phyloP scores from a whole-genome alignment of 2,113 vertebrate species.

The Sporophila hypoxantha region DNA sequence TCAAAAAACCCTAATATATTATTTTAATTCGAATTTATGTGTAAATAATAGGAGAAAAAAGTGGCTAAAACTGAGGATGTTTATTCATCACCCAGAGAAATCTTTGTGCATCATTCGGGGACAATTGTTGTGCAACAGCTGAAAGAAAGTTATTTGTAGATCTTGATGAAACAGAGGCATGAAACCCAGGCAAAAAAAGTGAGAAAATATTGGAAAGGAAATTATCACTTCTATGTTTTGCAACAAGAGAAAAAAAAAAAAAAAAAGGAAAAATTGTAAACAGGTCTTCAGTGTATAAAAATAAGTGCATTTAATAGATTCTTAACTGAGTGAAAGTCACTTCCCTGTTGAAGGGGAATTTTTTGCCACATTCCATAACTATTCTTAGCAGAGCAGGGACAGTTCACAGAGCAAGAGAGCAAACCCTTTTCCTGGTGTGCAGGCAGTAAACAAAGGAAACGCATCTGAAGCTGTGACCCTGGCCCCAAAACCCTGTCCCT shows the following conservation, averaged over 20 bases:
- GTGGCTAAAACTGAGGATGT: neutral
- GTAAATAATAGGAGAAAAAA: neutral
- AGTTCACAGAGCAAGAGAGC: neutral
- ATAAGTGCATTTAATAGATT: neutral
- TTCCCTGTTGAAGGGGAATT: neutral
- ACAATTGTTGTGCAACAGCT: neutral
- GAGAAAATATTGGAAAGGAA: neutral
- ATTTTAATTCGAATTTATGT: neutral
- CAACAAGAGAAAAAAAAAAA: neutral
- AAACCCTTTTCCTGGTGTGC: neutral
- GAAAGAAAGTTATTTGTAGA: neutral
- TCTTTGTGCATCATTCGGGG: neutral
- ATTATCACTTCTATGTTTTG: neutral
- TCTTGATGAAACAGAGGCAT: neutral
- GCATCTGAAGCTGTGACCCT: neutral
- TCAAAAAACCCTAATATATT: neutral
- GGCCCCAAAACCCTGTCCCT: neutral
- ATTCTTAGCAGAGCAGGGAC: neutral
- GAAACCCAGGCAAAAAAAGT: neutral
- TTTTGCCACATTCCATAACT: neutral
- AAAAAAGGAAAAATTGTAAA: neutral
- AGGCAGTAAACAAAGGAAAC: neutral
- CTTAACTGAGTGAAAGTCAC: neutral
- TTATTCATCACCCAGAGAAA: neutral
- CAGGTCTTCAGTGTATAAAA: neutral